These are phyloP conservation scores for Daboia siamensis DNA, from an alignment of 2,113 vertebrate genomes.

Conservation along the genomic window DNA sequence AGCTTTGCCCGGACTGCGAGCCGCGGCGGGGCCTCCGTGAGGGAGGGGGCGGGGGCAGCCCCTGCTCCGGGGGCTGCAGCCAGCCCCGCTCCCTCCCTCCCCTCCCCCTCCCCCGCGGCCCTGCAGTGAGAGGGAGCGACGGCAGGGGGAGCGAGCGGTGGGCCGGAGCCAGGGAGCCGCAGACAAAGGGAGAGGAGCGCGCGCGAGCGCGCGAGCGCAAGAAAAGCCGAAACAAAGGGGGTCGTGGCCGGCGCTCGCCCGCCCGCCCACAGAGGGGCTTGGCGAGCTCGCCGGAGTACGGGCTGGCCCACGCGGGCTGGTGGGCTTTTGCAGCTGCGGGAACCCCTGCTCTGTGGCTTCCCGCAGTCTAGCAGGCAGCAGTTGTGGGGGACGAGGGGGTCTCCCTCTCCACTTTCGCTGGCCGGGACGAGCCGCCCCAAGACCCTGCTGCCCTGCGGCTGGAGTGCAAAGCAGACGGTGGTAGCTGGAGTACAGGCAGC, in stretches of 20 bases:
- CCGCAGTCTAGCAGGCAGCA: not conserved
- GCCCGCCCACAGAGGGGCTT: not conserved
- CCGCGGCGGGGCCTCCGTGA: not conserved
- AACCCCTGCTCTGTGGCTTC: not conserved
- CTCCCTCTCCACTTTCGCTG: not conserved
- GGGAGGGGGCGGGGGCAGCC: not conserved
- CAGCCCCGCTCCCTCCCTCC: conserved; percentile 20
- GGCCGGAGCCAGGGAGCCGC: conserved; percentile 52
- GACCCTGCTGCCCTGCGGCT: not conserved
- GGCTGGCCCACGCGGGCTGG: not conserved
- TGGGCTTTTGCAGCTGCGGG: not conserved
- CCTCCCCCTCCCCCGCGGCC: conserved; percentile 20
- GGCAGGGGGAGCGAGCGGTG: conserved; percentile 33
- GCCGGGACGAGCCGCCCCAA: not conserved
- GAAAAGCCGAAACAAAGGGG: conserved; percentile 17
- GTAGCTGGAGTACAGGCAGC: not conserved
- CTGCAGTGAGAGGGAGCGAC: conserved; percentile 47
- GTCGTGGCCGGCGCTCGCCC: conserved; percentile 14
- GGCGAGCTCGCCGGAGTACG: not conserved
- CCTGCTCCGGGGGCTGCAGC: not conserved
- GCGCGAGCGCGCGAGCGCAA: not conserved
- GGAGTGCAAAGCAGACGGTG: not conserved
- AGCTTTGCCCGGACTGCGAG: not conserved
- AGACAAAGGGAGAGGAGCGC: conserved; percentile 57
- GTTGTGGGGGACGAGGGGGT: not conserved